Evolutionary conservation across 2,888 invertebrate species (phyloP).

Genomic region (Lasioglossum calceatum): DNA sequence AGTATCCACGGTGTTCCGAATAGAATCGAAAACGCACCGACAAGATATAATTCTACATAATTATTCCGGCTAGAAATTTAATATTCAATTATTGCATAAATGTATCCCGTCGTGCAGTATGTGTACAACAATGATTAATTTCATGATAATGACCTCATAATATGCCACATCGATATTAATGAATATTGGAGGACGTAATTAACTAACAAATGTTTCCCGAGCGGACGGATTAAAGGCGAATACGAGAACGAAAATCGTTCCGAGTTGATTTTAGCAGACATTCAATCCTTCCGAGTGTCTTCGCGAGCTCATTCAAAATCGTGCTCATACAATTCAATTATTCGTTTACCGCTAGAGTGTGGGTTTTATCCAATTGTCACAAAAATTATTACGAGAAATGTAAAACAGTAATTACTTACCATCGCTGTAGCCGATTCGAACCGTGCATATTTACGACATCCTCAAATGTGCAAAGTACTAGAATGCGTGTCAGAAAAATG

Average conservation of each 20-base stretch:
- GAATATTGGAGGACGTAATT: not conserved
- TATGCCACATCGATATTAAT: not conserved
- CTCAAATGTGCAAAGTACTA: too few relatives aligned
- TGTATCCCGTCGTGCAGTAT: not conserved
- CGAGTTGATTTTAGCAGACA: not conserved
- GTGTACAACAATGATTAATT: not conserved
- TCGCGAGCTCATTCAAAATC: not conserved
- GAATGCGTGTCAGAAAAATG: too few relatives aligned
- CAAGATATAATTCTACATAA: not conserved
- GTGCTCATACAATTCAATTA: not conserved
- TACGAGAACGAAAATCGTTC: not conserved
- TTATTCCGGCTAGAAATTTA: not conserved
- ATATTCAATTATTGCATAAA: slow-evolving; percentile 4
- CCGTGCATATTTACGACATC: too few relatives aligned
- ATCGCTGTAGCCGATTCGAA: too few relatives aligned
- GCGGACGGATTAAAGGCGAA: not conserved
- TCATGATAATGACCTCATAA: not conserved
- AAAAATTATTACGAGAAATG: too few relatives aligned
- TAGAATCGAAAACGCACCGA: not conserved
- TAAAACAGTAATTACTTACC: too few relatives aligned
- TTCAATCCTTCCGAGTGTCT: not conserved
- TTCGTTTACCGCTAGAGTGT: not conserved
- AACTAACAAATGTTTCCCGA: not conserved
- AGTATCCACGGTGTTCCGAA: not conserved
- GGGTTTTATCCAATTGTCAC: not conserved